These are phyloP conservation scores for Syngnathus rostellatus DNA, from an alignment of 2,797 vertebrate genomes.

Conservation along the genomic window DNA sequence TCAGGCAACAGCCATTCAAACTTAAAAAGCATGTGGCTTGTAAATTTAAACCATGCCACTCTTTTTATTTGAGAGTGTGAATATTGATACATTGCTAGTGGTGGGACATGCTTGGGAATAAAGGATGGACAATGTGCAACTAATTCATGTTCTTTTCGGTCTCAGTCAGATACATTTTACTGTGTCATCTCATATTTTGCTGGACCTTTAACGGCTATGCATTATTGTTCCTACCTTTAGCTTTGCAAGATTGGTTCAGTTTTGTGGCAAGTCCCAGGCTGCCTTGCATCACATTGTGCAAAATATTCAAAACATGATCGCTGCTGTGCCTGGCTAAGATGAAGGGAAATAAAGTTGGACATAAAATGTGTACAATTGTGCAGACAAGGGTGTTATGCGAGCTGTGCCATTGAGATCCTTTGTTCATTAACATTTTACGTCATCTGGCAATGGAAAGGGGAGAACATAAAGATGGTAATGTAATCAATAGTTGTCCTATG, in stretches of 20 bases:
- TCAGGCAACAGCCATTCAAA: slow-evolving; percentile 57
- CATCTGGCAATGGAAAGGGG: background rate
- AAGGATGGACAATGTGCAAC: slow-evolving; percentile 5
- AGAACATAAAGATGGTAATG: background rate
- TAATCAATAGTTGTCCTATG: background rate
- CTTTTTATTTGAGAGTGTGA: slow-evolving; percentile 30
- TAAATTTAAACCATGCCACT: slow-evolving; percentile 43
- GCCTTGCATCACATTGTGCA: background rate
- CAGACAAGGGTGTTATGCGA: background rate
- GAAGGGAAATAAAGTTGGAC: background rate
- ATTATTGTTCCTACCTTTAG: background rate
- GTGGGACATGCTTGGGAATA: slow-evolving; percentile 22
- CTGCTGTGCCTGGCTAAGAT: background rate
- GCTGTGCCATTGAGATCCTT: background rate
- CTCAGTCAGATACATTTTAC: background rate
- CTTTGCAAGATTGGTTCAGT: background rate
- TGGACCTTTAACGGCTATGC: background rate
- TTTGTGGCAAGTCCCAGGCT: background rate
- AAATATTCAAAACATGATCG: background rate
- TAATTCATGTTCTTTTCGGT: background rate
- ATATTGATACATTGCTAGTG: slow-evolving; percentile 32
- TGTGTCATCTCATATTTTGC: background rate
- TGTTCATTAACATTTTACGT: background rate
- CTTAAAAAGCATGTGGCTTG: slow-evolving; percentile 44
- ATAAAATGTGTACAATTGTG: background rate